Conservation (phyloP, 64 coral and sea anemone genomes). For the Montipora capricornis region DNA sequence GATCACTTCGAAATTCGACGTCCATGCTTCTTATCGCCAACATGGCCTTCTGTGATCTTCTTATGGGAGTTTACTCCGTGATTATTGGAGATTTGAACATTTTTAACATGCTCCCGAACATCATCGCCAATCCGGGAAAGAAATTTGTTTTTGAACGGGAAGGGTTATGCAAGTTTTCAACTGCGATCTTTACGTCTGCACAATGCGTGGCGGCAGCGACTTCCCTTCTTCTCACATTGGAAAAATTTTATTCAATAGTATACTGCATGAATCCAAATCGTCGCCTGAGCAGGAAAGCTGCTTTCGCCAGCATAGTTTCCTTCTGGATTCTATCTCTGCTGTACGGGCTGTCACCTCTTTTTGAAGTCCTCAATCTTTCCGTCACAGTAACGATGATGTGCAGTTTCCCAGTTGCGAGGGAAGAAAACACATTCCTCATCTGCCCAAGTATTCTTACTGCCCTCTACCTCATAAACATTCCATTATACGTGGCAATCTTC, state of each 20-base stretch:
- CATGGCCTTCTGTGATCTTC: conserved; percentile 23
- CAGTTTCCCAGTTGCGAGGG: conserved; percentile 24
- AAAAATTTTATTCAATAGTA: conserved; percentile 60
- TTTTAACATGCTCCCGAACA: conserved; percentile 8
- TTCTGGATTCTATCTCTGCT: conserved; percentile 32
- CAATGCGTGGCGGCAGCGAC: conserved; percentile 48
- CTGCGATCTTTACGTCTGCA: conserved; percentile 43
- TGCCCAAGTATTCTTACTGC: conserved; percentile 36
- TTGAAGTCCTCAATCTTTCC: neutral
- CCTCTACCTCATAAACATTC: conserved; percentile 56
- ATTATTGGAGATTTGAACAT: conserved; percentile 63
- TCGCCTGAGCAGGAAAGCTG: conserved; percentile 18
- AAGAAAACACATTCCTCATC: conserved; percentile 24
- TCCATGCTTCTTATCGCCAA: conserved; percentile 61
- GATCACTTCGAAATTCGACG: conserved; percentile 42
- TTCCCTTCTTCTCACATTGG: conserved; percentile 47
- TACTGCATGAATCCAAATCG: conserved; percentile 70
- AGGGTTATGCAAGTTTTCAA: conserved; percentile 19
- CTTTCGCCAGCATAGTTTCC: neutral
- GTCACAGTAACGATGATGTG: conserved; percentile 23
- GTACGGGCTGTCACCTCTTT: conserved; percentile 24
- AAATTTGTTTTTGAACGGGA: neutral
- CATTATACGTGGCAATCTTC: conserved; percentile 63
- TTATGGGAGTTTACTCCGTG: conserved; percentile 43
- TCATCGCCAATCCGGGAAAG: neutral